phyloP scores from a whole-genome alignment of 35 echinoderm and acorn worm genomes.

The Apostichopus parvimensis region DNA sequence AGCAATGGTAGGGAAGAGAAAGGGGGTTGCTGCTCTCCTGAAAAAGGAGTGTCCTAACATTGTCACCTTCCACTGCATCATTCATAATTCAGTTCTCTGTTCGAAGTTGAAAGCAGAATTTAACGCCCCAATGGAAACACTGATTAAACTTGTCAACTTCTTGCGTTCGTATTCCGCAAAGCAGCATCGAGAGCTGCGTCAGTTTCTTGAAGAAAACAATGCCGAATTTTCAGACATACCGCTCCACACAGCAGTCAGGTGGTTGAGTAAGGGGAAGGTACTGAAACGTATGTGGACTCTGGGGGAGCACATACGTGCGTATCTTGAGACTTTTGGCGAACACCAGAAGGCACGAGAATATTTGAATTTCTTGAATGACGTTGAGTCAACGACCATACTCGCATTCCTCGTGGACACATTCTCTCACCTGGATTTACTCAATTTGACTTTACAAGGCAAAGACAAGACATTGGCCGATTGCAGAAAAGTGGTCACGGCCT shows the following conservation, averaged over 20 bases:
- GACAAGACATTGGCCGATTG: constrained; percentile 52
- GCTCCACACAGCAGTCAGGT: constrained; percentile 33
- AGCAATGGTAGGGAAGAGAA: constrained; percentile 49
- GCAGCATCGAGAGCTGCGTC: constrained; percentile 44
- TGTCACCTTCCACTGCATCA: constrained; percentile 49
- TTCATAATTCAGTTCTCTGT: constrained; percentile 55
- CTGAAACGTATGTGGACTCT: constrained; percentile 20
- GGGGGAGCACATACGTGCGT: constrained; percentile 7
- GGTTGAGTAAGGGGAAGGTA: constrained; percentile 19
- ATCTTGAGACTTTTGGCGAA: no score
- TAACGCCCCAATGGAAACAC: constrained; percentile 33
- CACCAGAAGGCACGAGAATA: constrained; percentile 22
- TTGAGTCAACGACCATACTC: constrained; percentile 24
- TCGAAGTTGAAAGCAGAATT: constrained; percentile 52
- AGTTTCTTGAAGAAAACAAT: constrained; percentile 44
- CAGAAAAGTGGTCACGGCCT: constrained; percentile 48
- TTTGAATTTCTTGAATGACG: constrained; percentile 38
- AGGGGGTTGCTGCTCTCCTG: constrained; percentile 42
- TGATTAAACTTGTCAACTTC: constrained; percentile 58
- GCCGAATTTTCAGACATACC: constrained; percentile 35
- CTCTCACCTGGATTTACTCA: constrained; percentile 48
- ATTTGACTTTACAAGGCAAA: constrained; percentile 46
- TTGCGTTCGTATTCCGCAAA: constrained; percentile 37
- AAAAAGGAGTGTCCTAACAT: constrained; percentile 51
- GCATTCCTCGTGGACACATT: constrained; percentile 30